Conservation (phyloP, 2,888 invertebrate genomes). For the Troglohyphantes excavatus region DNA sequence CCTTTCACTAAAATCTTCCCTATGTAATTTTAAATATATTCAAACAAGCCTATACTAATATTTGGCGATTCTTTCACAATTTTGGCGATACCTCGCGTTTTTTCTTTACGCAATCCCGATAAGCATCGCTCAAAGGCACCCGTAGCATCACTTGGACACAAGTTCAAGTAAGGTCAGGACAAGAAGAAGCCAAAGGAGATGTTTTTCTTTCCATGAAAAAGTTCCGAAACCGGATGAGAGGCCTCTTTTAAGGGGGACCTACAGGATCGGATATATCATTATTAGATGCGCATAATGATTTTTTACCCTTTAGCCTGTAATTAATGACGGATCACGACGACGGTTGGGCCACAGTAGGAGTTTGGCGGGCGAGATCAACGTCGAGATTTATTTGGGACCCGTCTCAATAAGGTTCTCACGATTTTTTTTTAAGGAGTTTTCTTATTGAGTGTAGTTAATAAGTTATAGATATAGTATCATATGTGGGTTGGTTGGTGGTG, state of each 20-base stretch:
- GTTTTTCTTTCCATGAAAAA: neutral
- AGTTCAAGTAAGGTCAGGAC: constrained; percentile 45
- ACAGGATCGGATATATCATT: constrained; percentile 27
- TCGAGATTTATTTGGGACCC: neutral
- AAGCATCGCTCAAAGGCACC: constrained; percentile 33
- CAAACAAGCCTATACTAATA: too few relatives aligned
- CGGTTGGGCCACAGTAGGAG: neutral
- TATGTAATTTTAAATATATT: too few relatives aligned
- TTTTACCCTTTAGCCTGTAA: constrained; percentile 19
- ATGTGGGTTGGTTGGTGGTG: neutral
- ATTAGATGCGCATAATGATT: constrained; percentile 23
- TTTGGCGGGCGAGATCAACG: too few relatives aligned
- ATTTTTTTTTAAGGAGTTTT: too few relatives aligned
- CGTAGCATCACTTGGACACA: constrained; percentile 35
- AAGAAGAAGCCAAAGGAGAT: constrained; percentile 22
- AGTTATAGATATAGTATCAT: too few relatives aligned
- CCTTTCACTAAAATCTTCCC: too few relatives aligned
- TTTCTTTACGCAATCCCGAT: neutral
- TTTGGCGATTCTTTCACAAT: too few relatives aligned
- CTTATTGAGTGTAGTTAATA: too few relatives aligned
- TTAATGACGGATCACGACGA: constrained; percentile 17
- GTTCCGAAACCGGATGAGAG: constrained; percentile 29
- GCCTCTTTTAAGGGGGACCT: constrained; percentile 13
- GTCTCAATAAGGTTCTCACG: neutral
- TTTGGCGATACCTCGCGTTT: too few relatives aligned